A percentile compares a stretch with the other conserved stretches of the same genome.
phyloP scores from a whole-genome alignment of 2,888 invertebrate species.

The Incurvaria masculella region DNA sequence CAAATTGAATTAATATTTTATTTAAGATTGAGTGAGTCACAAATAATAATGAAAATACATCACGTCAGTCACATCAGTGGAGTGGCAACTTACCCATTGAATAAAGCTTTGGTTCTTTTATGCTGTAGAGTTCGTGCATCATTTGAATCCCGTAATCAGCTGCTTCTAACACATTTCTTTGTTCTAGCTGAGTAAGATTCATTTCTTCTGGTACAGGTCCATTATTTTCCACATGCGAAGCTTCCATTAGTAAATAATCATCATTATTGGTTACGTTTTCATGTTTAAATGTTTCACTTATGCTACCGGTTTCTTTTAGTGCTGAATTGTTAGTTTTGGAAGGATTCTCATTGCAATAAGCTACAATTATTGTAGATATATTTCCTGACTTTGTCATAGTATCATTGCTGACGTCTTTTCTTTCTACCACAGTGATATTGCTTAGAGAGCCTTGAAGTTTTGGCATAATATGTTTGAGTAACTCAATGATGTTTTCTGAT shows the following conservation, averaged over 20 bases:
- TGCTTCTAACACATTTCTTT: slow-evolving; percentile 60
- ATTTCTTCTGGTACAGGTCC: slow-evolving; percentile 9
- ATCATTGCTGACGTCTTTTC: slow-evolving; percentile 36
- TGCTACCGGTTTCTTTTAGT: background rate
- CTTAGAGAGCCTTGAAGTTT: slow-evolving; percentile 38
- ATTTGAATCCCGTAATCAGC: slow-evolving; percentile 63
- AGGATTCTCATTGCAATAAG: slow-evolving; percentile 38
- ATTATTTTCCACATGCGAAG: slow-evolving; percentile 17
- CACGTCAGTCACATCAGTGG: no score
- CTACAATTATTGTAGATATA: slow-evolving; percentile 42
- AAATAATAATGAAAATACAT: no score
- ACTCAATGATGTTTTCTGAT: slow-evolving; percentile 38
- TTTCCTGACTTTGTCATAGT: slow-evolving; percentile 38
- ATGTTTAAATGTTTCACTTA: slow-evolving; percentile 17
- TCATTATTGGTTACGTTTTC: slow-evolving; percentile 16
- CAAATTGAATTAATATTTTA: no score
- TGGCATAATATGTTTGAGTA: slow-evolving; percentile 46
- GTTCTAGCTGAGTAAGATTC: slow-evolving; percentile 28
- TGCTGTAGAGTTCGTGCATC: slow-evolving; percentile 62
- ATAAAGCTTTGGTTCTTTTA: slow-evolving; percentile 66
- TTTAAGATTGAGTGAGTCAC: no score
- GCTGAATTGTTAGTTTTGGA: slow-evolving; percentile 22
- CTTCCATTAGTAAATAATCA: slow-evolving; percentile 19
- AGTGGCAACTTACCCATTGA: slow-evolving; percentile 64
- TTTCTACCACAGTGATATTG: slow-evolving; percentile 45